phyloP scores from a whole-genome alignment of 2,113 vertebrate genomes.

The Rhinolophus sinicus region DNA sequence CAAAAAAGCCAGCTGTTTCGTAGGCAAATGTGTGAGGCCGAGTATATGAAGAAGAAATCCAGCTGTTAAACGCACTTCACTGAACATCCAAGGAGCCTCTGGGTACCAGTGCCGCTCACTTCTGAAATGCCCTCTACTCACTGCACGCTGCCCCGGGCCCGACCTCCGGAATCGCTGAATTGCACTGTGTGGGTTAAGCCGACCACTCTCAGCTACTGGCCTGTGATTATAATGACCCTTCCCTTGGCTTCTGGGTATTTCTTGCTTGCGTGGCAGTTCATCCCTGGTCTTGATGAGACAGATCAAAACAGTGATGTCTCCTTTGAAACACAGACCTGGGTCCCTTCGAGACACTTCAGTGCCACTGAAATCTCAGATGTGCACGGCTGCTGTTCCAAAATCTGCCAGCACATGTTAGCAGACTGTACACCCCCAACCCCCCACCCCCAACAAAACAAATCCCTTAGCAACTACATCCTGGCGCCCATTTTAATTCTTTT shows the following conservation, averaged over 20 bases:
- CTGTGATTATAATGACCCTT: constrained; percentile 54
- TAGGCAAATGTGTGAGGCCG: accelerated
- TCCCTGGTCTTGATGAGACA: constrained; percentile 71
- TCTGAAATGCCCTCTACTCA: background rate
- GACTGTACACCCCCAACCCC: constrained; percentile 77
- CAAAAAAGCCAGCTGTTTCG: accelerated
- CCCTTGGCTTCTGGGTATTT: constrained; percentile 60
- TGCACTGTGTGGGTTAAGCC: background rate
- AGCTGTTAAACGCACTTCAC: constrained; percentile 1
- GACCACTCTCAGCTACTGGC: background rate
- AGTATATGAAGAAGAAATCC: accelerated
- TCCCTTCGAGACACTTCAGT: constrained; percentile 75
- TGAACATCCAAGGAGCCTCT: background rate
- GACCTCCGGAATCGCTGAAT: too few species aligned
- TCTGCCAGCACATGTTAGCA: constrained; percentile 77
- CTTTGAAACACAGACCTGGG: constrained; percentile 73
- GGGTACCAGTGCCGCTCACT: accelerated
- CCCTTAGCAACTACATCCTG: constrained; percentile 86
- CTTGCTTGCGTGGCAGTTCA: constrained; percentile 58
- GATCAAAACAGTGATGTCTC: constrained; percentile 64
- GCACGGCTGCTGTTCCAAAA: constrained; percentile 75
- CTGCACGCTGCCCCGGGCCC: background rate
- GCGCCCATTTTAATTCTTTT: constrained; percentile 81
- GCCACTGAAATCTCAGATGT: constrained; percentile 67
- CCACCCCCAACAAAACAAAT: constrained; percentile 71